A percentile compares a stretch with the other conserved stretches of the same genome.
Evolutionary conservation across 2,113 vertebrate species (phyloP).

Genomic region (Lophura nycthemera): DNA sequence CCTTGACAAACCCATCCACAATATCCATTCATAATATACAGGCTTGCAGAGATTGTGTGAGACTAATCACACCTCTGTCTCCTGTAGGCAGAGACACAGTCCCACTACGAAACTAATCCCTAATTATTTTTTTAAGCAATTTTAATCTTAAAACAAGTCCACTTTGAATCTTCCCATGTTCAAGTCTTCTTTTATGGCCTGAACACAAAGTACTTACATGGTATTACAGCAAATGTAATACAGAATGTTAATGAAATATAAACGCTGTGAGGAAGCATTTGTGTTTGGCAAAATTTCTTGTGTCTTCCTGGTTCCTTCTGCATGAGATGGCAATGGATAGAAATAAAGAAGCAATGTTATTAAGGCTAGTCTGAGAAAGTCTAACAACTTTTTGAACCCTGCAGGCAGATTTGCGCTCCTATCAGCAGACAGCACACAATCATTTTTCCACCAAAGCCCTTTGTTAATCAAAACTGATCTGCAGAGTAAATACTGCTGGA

Average conservation of each 20-base stretch:
- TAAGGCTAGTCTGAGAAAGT: not conserved
- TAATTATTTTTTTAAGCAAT: not conserved
- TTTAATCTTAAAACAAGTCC: not conserved
- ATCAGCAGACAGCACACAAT: not conserved
- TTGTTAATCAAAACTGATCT: no score
- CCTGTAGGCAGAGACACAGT: accelerated
- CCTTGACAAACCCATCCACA: not conserved
- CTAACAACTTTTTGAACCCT: not conserved
- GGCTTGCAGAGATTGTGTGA: not conserved
- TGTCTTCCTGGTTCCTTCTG: not conserved
- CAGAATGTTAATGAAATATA: not conserved
- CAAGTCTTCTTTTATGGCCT: not conserved
- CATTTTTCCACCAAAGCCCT: not conserved
- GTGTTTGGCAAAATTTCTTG: not conserved
- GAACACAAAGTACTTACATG: not conserved
- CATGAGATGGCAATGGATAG: not conserved
- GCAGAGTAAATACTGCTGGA: not conserved
- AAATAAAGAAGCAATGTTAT: not conserved
- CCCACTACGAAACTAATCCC: not conserved
- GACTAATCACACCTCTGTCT: not conserved
- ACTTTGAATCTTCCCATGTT: not conserved
- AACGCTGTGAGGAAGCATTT: not conserved
- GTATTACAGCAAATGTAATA: not conserved
- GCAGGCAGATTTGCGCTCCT: not conserved
- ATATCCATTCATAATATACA: not conserved